Evolutionary conservation across 2,797 vertebrate genomes (phyloP).

Genomic region (Remorina albescens): DNA sequence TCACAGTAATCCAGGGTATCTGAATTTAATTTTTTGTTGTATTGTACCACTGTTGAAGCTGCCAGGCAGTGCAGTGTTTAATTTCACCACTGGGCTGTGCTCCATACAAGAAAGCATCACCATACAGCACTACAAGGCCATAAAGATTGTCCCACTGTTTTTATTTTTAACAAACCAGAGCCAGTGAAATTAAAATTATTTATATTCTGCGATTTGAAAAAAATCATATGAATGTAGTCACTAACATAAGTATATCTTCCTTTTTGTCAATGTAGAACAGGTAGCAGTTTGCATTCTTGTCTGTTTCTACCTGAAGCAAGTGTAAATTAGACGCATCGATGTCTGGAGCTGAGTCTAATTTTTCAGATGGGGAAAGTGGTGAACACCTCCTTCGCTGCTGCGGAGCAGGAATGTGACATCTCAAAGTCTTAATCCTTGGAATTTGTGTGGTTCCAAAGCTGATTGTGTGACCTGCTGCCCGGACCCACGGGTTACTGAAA

Average conservation of each 20-base stretch:
- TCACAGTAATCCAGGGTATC: too few species aligned
- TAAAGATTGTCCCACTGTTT: not conserved
- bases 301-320: constrained; percentile 1
- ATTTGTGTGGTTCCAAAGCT: constrained; percentile 64
- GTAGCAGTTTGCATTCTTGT: not conserved
- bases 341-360: not conserved
- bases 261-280: not conserved
- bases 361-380: constrained; percentile 12
- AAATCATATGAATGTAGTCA: not conserved
- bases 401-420: constrained; percentile 69
- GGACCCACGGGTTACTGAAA: constrained; percentile 10
- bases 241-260: not conserved
- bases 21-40: not conserved
- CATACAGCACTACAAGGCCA: not conserved
- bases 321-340: too few species aligned
- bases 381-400: constrained; percentile 29
- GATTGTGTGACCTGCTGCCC: constrained; percentile 61
- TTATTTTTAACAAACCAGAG: not conserved
- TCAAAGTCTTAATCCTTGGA: constrained; percentile 77
- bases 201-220: not conserved
- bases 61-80: constrained; percentile 1
- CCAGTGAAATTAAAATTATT: not conserved
- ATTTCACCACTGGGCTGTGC: constrained; percentile 59
- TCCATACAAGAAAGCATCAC: constrained; percentile 33
- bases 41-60: not conserved